Evolutionary conservation across 2,797 vertebrate species (phyloP), one percentile per base, ranked within the genome.

Genomic region (Hirundo rustica): DNA sequence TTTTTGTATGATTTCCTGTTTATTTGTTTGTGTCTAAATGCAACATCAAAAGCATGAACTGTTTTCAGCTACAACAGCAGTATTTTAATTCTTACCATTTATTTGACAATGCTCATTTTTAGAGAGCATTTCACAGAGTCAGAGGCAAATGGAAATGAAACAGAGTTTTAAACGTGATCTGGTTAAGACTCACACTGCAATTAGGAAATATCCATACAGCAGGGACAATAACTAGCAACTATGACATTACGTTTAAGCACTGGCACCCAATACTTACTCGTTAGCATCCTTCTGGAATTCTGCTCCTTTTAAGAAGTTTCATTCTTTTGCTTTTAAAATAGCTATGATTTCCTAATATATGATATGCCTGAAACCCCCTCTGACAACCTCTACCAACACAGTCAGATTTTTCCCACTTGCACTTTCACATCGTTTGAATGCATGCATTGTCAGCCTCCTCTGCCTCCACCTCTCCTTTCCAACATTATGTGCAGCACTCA

Each of bases 401-500:
- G 84, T 77, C 57, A 80, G 89, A 68, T 87, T 96, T 97, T 96
- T 85, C 64, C 86, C 91, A 92, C 72, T 95, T 89, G 73, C 66
- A 84, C 80, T 96, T 96, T 94, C 90, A 55, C 76, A 77, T 91
- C 26, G 0, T 92, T 88, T 96, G 66, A 97, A 96, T 44, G 78
- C 64, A 65, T 11, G 68, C 80, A 92, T 94, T 96, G 95, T 95
- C 89, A 94, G 83, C 90, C 92, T 96, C 92, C 88, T 86, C 92
- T 67, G 88, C 86, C 54, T 89, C 83, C 68, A 94, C 77, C 93
- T 96, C 78, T 73, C 68, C 73, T 79, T 87, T 45, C 67, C 77
- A 82, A 92, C 53, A 50, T 74, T 88, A 92, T 77, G 80, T 80
- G 89, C 85, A 85, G 66, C 45, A 89, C 45, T 45, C 71, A 55